A percentile compares a stretch with the other conserved stretches of the same genome.
These are phyloP conservation scores for Clarias fuscus DNA, from an alignment of 2,797 vertebrate species.

Conservation along the genomic window DNA sequence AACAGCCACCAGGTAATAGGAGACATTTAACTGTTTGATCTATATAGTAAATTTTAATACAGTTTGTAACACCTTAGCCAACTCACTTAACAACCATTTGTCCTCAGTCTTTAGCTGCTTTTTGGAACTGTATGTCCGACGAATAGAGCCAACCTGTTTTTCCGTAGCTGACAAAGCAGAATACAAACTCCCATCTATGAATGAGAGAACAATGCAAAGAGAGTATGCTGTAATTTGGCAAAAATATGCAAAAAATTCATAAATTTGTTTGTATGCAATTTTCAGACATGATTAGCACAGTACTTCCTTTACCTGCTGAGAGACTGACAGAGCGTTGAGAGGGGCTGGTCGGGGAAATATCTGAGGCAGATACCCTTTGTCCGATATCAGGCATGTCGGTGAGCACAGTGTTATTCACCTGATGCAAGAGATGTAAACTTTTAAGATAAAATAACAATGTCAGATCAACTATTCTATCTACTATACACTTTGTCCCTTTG, in stretches of 20 bases:
- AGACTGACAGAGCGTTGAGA: slow-evolving; percentile 76
- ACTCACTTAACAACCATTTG: slow-evolving; percentile 82
- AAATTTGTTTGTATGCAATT: background rate
- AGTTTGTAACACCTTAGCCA: slow-evolving; percentile 38
- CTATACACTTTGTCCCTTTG: background rate
- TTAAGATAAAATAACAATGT: background rate
- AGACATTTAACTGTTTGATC: background rate
- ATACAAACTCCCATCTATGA: slow-evolving; percentile 78
- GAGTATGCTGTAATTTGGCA: background rate
- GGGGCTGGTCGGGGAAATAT: slow-evolving; percentile 74
- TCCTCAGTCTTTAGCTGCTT: slow-evolving; percentile 80
- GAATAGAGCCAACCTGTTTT: slow-evolving; percentile 72
- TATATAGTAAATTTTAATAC: slow-evolving; percentile 1
- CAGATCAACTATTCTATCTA: background rate
- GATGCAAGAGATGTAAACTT: slow-evolving; percentile 15
- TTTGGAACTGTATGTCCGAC: slow-evolving; percentile 76
- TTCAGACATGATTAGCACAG: background rate
- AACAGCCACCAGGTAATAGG: background rate
- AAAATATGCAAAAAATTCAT: background rate
- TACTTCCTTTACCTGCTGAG: slow-evolving; percentile 70
- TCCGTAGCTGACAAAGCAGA: slow-evolving; percentile 76
- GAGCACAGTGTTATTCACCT: slow-evolving; percentile 76
- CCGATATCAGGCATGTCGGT: slow-evolving; percentile 65
- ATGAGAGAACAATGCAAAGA: slow-evolving; percentile 1
- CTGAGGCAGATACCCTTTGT: slow-evolving; percentile 65